Conservation (phyloP, 2,797 vertebrate species). For the Anguilla anguilla region DNA sequence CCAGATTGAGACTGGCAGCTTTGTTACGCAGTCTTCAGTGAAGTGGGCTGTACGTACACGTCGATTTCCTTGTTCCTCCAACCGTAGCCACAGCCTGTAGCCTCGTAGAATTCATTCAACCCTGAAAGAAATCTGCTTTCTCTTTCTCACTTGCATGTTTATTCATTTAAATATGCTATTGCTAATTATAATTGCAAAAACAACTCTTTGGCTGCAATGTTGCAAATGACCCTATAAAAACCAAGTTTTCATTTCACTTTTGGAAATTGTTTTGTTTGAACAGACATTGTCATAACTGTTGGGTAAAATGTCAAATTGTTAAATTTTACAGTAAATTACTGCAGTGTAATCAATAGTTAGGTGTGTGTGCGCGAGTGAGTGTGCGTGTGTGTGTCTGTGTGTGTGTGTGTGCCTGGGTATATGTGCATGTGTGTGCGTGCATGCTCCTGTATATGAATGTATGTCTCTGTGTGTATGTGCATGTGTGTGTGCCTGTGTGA, state of each 20-base stretch:
- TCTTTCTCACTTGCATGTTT: no score
- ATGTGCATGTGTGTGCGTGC: no score
- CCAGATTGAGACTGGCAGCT: not conserved
- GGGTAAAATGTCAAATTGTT: no score
- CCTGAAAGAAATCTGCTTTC: not conserved
- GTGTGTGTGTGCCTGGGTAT: no score
- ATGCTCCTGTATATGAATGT: no score
- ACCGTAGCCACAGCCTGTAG: not conserved
- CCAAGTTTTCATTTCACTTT: not conserved
- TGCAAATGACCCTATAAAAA: not conserved
- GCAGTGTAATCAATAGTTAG: not conserved
- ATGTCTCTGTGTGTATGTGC: not conserved
- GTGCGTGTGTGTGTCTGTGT: not conserved
- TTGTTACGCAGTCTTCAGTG: not conserved
- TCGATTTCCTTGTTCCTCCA: constrained; percentile 5
- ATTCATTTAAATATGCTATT: no score
- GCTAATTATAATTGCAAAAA: not conserved
- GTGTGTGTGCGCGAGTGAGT: not conserved
- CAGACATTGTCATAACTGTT: no score
- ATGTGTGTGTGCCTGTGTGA: not conserved
- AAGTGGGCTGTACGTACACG: not conserved
- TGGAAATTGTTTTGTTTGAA: not conserved
- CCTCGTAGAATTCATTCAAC: not conserved
- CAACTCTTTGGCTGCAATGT: not conserved
- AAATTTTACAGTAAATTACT: not conserved